Conservation (phyloP, 2,113 vertebrate genomes). For the Hucho hucho region DNA sequence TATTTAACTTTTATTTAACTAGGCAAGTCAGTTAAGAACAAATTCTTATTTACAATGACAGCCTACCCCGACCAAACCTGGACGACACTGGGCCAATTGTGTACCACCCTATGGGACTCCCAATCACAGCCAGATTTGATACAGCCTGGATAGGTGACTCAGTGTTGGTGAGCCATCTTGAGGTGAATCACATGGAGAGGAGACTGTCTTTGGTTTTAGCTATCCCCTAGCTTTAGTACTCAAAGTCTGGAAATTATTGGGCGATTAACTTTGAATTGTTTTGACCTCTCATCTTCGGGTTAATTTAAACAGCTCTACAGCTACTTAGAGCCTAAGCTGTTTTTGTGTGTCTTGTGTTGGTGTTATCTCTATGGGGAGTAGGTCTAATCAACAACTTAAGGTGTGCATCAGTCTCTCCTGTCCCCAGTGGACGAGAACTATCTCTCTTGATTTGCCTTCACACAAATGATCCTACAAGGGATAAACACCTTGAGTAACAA, state of each 20-base stretch:
- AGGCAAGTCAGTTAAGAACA: too few species aligned
- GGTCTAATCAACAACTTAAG: constrained; percentile 28
- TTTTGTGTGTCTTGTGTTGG: constrained; percentile 27
- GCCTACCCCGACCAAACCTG: too few species aligned
- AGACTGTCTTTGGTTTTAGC: neutral
- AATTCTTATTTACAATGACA: too few species aligned
- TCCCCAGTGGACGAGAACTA: constrained; percentile 30
- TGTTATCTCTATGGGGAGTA: constrained; percentile 18
- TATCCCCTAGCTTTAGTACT: neutral
- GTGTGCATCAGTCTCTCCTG: constrained; percentile 26
- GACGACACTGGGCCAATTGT: too few species aligned
- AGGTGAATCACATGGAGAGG: too few species aligned
- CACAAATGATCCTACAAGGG: constrained; percentile 57
- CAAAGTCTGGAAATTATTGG: neutral
- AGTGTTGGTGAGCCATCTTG: neutral
- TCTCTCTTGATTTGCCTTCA: constrained; percentile 52
- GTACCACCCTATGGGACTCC: too few species aligned
- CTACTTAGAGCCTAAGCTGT: neutral
- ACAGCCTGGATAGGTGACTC: neutral
- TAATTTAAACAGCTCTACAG: constrained; percentile 15
- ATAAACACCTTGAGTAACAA: constrained; percentile 60
- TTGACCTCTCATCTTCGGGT: neutral
- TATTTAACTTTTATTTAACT: too few species aligned
- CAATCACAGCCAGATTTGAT: too few species aligned
- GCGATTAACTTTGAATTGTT: constrained; percentile 23